Evolutionary conservation across 2,888 invertebrate genomes (phyloP).

Genomic region (Sycophila texana): DNA sequence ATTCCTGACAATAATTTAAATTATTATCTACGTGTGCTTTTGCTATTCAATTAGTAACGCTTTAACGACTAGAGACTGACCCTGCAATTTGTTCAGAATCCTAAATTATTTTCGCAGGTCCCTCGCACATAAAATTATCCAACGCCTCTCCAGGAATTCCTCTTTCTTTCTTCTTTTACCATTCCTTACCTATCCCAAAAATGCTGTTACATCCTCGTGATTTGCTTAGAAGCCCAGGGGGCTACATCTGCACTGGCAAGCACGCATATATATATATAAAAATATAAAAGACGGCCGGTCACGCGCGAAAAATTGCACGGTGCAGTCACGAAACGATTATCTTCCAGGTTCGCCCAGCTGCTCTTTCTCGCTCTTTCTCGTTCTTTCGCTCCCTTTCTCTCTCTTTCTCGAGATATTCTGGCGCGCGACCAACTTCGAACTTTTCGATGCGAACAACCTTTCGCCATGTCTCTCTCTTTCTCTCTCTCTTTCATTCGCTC

Average conservation of each 20-base stretch:
- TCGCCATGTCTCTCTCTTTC: slow-evolving; percentile 51
- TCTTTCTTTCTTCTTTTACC: not conserved
- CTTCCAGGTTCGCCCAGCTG: slow-evolving; percentile 46
- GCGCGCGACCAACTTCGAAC: slow-evolving; percentile 62
- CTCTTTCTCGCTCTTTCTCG: slow-evolving; percentile 36
- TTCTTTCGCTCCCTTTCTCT: not conserved
- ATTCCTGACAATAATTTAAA: slow-evolving; percentile 12
- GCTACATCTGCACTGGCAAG: not conserved
- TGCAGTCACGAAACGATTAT: slow-evolving; percentile 58
- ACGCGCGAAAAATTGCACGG: slow-evolving; percentile 56
- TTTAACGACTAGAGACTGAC: not conserved
- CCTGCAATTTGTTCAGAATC: slow-evolving; percentile 14
- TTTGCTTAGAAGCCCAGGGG: slow-evolving; percentile 41
- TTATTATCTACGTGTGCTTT: slow-evolving; percentile 3
- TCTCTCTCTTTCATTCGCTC: slow-evolving; percentile 17
- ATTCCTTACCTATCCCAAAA: slow-evolving; percentile 21
- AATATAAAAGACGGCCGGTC: not conserved
- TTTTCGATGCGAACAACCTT: slow-evolving; percentile 68
- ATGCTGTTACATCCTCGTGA: slow-evolving; percentile 28
- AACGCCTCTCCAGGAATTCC: slow-evolving; percentile 7
- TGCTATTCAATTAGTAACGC: slow-evolving; percentile 37
- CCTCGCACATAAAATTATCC: slow-evolving; percentile 8
- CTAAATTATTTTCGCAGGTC: slow-evolving; percentile 29
- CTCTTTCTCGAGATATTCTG: not conserved
- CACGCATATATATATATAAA: not conserved